phyloP scores from a whole-genome alignment of 2,888 invertebrate species.

The Lissocephala sabroskyi region DNA sequence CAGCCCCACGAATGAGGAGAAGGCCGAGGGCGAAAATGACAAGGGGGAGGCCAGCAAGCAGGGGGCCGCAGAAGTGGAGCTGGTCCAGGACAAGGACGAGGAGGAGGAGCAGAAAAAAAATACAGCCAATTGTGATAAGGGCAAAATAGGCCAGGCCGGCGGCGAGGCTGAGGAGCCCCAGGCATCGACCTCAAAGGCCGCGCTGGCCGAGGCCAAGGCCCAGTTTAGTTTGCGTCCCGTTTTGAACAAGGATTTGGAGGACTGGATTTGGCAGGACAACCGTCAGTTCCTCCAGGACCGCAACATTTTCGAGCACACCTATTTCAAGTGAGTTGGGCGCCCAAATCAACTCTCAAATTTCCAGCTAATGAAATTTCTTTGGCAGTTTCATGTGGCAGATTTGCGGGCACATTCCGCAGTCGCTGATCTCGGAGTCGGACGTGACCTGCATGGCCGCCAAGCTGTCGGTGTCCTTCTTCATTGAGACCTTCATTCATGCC shows the following conservation, averaged over 20 bases:
- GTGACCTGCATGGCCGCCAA: slow-evolving; percentile 89
- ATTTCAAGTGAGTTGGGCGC: slow-evolving; percentile 83
- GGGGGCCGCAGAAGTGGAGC: slow-evolving; percentile 2
- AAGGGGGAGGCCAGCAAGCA: background rate
- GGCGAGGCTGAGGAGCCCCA: slow-evolving; percentile 28
- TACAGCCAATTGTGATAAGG: slow-evolving; percentile 70
- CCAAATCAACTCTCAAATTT: too few species aligned
- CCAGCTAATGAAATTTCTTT: too few species aligned
- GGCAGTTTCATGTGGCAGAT: slow-evolving; percentile 96
- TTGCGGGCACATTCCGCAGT: slow-evolving; percentile 94
- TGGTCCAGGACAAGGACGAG: background rate
- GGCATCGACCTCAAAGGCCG: slow-evolving; percentile 50
- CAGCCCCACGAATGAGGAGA: slow-evolving; percentile 48
- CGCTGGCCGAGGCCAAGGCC: slow-evolving; percentile 5
- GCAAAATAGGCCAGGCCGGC: slow-evolving; percentile 40
- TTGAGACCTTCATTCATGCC: slow-evolving; percentile 97
- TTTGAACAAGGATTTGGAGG: slow-evolving; percentile 80
- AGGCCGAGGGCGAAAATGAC: slow-evolving; percentile 18
- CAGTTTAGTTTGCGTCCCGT: slow-evolving; percentile 49
- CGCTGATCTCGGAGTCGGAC: slow-evolving; percentile 84
- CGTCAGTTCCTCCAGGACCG: slow-evolving; percentile 95
- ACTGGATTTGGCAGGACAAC: slow-evolving; percentile 98
- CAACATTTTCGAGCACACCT: slow-evolving; percentile 96
- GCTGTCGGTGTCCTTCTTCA: slow-evolving; percentile 93
- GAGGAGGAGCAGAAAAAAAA: slow-evolving; percentile 29